A percentile compares a stretch with the other conserved stretches of the same genome.
Conservation (phyloP, 2,113 vertebrate species). For the Tachysurus vachellii region DNA sequence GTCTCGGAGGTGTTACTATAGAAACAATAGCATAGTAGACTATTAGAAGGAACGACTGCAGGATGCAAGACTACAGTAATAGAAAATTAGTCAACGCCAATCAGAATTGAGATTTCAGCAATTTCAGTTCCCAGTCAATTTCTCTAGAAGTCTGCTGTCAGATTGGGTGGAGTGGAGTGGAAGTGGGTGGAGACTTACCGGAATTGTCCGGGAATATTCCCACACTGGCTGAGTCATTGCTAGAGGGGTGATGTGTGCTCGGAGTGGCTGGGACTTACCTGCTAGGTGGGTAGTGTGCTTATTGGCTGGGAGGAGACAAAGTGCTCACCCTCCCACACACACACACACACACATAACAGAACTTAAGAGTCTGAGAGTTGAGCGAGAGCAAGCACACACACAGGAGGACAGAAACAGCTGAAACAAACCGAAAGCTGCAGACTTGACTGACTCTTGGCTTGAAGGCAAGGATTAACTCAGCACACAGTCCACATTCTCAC, state of each 20-base stretch:
- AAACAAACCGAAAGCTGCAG: not conserved
- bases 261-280: conserved; percentile 40
- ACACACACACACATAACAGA: not conserved
- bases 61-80: not conserved
- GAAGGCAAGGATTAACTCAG: not conserved
- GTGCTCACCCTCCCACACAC: conserved; percentile 11
- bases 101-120: not conserved
- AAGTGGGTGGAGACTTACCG: conserved; percentile 33
- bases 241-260: conserved; percentile 9
- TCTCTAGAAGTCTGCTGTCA: not conserved
- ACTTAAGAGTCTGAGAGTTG: conserved; percentile 15
- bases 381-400: conserved; percentile 19
- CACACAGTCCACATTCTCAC: not conserved
- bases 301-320: conserved; percentile 47
- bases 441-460: not conserved
- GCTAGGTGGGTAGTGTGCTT: conserved; percentile 41
- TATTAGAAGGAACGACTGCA: not conserved
- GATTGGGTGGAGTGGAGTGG: conserved; percentile 26
- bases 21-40: not conserved
- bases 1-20: not conserved
- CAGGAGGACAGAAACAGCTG: conserved; percentile 2
- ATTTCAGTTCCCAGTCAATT: not conserved
- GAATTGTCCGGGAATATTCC: conserved; percentile 13
- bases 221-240: conserved; percentile 38
- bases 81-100: not conserved